Evolutionary conservation across 2,113 vertebrate genomes (phyloP), one percentile per base, ranked within the genome.

Genomic region (Meleagris gallopavo): DNA sequence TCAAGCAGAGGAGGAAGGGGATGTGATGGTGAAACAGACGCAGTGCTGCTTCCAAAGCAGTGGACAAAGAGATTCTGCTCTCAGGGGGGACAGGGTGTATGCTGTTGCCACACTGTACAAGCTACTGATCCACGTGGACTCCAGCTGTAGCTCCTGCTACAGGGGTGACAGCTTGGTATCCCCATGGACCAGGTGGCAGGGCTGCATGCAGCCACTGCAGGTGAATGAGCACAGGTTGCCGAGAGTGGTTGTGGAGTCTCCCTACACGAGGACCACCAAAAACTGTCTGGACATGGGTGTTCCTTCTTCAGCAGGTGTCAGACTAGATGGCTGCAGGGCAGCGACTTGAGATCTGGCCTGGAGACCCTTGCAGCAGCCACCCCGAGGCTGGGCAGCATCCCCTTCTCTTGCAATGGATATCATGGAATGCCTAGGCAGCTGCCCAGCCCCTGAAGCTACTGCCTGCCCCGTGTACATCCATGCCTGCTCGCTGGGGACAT

Each of bases 401-500:
- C 6, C 38, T 50, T 38, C 30, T 34, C 45, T 38, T 1, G 18
- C 13, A 38, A 7, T 1, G 4, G 24, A 60, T 2, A 24, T 61
- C 66, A n/a, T 71, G 7, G 3, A 21, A 32, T n/a, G 43, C 40
- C 32, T 16, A 38, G 41, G 15, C 11, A 8, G 1, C 34, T 27
- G 17, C 46, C 22, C 25, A 50, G 17, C 32, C 9, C 2, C 34
- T 1, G 5, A 9, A 3, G 48, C 32, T 61, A 62, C 29, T 24
- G 6, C 40, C 61, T 7, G 9, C 58, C 13, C 46, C 2, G 11
- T 46, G 52, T 30, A 43, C 50, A 17, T 74, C 13, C 65, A 0
- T 4, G 11, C 1, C 64, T 48, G 60, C 45, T 81, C 0, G 0
- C 45, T 1, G 18, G 36, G 30, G 25, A 46, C 0, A 1, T 32